These are phyloP conservation scores for Poeciliopsis presidionis DNA, from an alignment of 2,797 vertebrate species.

Conservation along the genomic window DNA sequence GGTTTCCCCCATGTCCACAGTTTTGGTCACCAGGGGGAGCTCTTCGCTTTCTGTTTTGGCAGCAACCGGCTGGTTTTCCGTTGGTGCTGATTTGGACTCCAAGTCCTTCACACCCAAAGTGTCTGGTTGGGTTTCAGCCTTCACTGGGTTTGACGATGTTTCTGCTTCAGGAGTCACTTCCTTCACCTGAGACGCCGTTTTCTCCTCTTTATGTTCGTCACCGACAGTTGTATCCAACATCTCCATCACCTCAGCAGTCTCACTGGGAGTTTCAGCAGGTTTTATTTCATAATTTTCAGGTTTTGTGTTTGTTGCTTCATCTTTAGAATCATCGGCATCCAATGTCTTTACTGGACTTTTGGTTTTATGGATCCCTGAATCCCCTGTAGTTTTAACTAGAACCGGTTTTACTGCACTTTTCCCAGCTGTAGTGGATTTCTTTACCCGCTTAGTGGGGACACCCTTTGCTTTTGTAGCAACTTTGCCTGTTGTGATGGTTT, in stretches of 20 bases:
- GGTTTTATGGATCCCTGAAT: not conserved
- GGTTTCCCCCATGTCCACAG: not conserved
- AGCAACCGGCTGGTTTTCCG: not conserved
- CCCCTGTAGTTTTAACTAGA: not conserved
- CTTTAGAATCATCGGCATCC: not conserved
- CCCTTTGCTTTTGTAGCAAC: constrained; percentile 19
- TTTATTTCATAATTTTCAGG: not conserved
- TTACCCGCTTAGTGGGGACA: not conserved
- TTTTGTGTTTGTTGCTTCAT: not conserved
- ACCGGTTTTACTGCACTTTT: not conserved
- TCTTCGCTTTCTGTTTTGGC: not conserved
- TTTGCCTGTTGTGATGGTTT: constrained; percentile 7
- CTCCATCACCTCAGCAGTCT: not conserved
- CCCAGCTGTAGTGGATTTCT: not conserved
- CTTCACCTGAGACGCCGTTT: not conserved
- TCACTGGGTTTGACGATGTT: not conserved
- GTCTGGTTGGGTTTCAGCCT: not conserved
- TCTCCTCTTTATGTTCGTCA: not conserved
- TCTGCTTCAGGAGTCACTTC: not conserved
- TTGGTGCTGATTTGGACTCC: not conserved
- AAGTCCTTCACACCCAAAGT: not conserved
- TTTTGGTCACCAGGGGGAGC: not conserved
- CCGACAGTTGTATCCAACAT: not conserved
- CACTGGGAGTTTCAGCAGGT: not conserved
- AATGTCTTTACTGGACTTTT: not conserved